Base-by-base conservation (phyloP, 2,888 invertebrate species). In the Drosophila nr. perissopoda region DNA sequence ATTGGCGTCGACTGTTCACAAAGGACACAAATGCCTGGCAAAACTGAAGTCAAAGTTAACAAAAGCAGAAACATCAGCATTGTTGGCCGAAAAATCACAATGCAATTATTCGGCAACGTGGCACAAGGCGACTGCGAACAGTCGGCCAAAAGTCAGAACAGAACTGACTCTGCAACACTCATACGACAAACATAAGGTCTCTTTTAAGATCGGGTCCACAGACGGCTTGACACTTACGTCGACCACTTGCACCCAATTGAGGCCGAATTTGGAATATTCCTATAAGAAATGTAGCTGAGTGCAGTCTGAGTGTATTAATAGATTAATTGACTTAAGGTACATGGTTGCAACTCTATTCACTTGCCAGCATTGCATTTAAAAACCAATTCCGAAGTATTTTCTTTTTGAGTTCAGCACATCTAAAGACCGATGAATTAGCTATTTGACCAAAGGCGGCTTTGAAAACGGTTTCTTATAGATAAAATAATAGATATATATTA, bases 71-170 rank as follows among this genome's bases (percentile, higher is more conserved):
- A 4, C 42, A 45, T 3, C 60, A 60, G 21, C 63, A 66, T 49
- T 68, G 38, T 67, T 53, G 54, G 36, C n/a, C 54, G 53, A 68
- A 76, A 84, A 82, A 84, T 86, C 79, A 79, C 89, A 85, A 82
- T 87, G 90, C 85, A 80, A 79, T 87, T 89, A 89, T 82, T 83
- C 87, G 82, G 74, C 80, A 70, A 16, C 16, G 58, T 38, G 45
- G 48, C n/a, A 34, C 29, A 34, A 52, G 59, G 49, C 63, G 36
- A 31, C 71, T 56, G 59, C 56, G 16, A 40, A n/a, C 42, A 36
- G 40, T 25, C 52, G 34, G 67, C 71, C 75, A 75, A 65, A 71
- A 78, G 71, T 71, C 64, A 48, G n/a, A n/a, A 36, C 74, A 63
- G 67, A 77, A 71, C 71, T 64, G 67, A 49, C 78, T 31, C 40